Evolutionary conservation across 2,797 vertebrate genomes (phyloP).

Genomic region (Oreonectes daqikongensis): DNA sequence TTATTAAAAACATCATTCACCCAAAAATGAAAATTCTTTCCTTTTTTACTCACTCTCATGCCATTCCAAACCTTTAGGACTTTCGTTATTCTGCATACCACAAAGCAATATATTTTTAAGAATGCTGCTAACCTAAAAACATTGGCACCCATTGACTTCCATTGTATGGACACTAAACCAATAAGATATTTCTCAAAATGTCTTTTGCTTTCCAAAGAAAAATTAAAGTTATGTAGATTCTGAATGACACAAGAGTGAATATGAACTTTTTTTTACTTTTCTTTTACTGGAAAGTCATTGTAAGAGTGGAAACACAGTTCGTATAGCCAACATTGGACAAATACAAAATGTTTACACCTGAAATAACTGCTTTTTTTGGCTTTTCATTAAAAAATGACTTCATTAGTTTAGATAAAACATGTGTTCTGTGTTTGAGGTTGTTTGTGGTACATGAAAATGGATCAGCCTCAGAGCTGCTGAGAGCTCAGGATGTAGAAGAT

Average conservation of each 20-base stretch:
- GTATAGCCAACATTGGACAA: too few species aligned
- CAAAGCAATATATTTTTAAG: neutral
- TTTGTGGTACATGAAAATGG: slow-evolving; percentile 83
- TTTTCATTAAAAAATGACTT: neutral
- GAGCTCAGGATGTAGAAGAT: slow-evolving; percentile 73
- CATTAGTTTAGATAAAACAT: neutral
- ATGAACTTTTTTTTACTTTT: too few species aligned
- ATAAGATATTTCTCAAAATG: neutral
- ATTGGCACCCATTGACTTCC: too few species aligned
- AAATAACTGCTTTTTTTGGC: neutral
- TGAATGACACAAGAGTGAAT: neutral
- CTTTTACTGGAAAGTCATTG: too few species aligned
- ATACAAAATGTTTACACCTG: neutral
- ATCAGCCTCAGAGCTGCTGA: slow-evolving; percentile 88
- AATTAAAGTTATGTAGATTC: neutral
- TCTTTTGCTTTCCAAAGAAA: neutral
- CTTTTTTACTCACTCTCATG: neutral
- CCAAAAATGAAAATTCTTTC: neutral
- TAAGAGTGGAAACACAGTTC: too few species aligned
- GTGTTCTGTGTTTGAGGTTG: slow-evolving; percentile 74
- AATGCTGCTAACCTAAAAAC: neutral
- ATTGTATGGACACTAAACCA: neutral
- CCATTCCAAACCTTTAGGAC: neutral
- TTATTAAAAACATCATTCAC: neutral
- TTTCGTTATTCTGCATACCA: neutral